Evolutionary conservation across 2,888 invertebrate species (phyloP), one percentile per base, ranked within the genome.

Genomic region (Drosophila longiperda): DNA sequence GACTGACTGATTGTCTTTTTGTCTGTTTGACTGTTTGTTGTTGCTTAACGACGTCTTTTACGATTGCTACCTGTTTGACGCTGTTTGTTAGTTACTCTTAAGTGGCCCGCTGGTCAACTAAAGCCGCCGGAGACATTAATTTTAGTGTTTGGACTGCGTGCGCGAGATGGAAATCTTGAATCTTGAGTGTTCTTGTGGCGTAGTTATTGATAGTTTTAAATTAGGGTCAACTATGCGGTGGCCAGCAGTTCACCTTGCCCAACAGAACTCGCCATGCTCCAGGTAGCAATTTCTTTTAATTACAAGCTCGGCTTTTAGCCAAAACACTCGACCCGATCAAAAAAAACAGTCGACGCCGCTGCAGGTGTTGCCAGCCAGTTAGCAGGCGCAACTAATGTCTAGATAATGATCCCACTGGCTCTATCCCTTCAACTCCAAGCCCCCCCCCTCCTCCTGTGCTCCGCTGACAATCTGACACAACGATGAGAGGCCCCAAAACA

Each of bases 121-220:
- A 66, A 66, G 67, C 66, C 74, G 67, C 70, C 89, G 78, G 87
- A 84, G 89, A 85, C 84, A 85, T 85, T 89, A 89, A 85, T 85
- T 85, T 85, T 85, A 89, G 81, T 85, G 89, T 87, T 89, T 89
- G 58, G 84, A 84, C 87, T 86, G 89, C 70, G 89, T 72, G 87
- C 87, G 70, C 89, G 78, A 80, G 78, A 84, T 89, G 81, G 60
- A 73, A 84, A 84, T 84, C 83, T 82, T 58, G 26, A 65, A 60
- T 58, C 66, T 77, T 69, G 80, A 75, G 78, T 78, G 80, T 75
- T 75, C 58, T 75, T 70, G 75, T 72, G 75, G 73, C 72, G 74
- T 79, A 75, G 87, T 90, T 90, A 90, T 89, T 90, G 91, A 90
- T 89, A 82, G 88, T 81, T 84, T 74, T 74, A 80, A 89, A 89